Conservation (phyloP, 1,140 invertebrate genomes). For the Drosophila cardini region DNA sequence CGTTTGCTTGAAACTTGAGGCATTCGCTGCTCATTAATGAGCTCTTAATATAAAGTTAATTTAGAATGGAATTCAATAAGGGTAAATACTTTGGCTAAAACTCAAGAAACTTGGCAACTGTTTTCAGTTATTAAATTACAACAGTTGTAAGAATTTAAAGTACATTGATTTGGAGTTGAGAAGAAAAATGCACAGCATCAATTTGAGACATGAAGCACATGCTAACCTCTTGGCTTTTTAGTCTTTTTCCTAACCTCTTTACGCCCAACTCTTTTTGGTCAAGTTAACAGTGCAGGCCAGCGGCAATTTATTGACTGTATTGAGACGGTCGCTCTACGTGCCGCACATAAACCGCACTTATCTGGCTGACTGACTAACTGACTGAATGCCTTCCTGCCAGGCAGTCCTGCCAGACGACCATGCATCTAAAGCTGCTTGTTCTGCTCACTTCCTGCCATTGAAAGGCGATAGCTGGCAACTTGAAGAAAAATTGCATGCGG, state of each 20-base stretch:
- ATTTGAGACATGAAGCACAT: conserved; percentile 40
- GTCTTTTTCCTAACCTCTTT: background rate
- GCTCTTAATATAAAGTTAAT: conserved; percentile 72
- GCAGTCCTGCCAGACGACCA: conserved; percentile 7
- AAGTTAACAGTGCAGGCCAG: conserved; percentile 59
- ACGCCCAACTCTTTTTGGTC: conserved; percentile 23
- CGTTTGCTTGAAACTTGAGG: conserved; percentile 24
- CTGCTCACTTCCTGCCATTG: conserved; percentile 62
- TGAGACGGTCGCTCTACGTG: conserved; percentile 72
- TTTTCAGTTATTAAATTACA: conserved; percentile 9
- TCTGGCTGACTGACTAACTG: conserved; percentile 79
- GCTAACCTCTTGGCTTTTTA: conserved; percentile 4
- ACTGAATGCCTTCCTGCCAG: conserved; percentile 70
- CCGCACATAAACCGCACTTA: conserved; percentile 81
- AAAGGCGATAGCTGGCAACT: conserved; percentile 69
- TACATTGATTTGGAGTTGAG: conserved; percentile 38
- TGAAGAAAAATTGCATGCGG: conserved; percentile 80
- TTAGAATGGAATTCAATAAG: conserved; percentile 58
- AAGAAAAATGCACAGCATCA: conserved; percentile 54
- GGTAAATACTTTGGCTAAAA: background rate
- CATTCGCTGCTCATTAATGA: conserved; percentile 62
- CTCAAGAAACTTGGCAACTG: conserved; percentile 17
- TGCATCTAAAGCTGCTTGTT: conserved; percentile 4
- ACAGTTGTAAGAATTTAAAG: conserved; percentile 30
- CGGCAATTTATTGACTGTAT: conserved; percentile 79